These are phyloP conservation scores for Polyodon spathula DNA, from an alignment of 2,113 vertebrate species.

Conservation along the genomic window DNA sequence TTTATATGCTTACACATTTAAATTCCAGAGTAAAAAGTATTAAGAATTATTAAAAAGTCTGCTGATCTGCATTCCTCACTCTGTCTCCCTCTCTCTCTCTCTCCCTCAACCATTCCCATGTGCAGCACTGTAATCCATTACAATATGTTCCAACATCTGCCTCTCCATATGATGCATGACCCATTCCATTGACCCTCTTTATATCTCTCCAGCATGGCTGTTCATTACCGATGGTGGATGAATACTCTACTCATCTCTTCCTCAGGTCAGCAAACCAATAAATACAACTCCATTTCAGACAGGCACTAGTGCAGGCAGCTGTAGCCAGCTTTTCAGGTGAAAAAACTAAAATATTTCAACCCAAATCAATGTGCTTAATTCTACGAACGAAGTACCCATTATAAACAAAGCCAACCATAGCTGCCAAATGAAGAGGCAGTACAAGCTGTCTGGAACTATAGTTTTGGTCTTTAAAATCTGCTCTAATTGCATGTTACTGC, in stretches of 20 bases:
- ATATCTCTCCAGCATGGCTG: constrained; percentile 47
- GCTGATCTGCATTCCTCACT: constrained; percentile 19
- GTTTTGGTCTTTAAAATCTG: constrained; percentile 5
- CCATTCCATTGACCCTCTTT: constrained; percentile 74
- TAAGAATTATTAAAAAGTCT: constrained; percentile 7
- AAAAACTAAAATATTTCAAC: not conserved
- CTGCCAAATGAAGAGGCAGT: constrained; percentile 2
- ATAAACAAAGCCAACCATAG: not conserved
- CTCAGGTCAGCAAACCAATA: constrained; percentile 33
- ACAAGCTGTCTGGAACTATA: constrained; percentile 3
- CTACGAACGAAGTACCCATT: constrained; percentile 8
- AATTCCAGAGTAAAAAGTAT: constrained; percentile 29
- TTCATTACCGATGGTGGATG: constrained; percentile 36
- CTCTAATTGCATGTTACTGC: constrained; percentile 2
- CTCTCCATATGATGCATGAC: constrained; percentile 76
- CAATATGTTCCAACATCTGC: constrained; percentile 94
- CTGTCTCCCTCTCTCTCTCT: constrained; percentile 32
- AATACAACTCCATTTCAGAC: constrained; percentile 28
- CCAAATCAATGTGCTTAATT: not conserved
- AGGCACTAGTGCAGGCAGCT: constrained; percentile 7
- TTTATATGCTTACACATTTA: constrained; percentile 13
- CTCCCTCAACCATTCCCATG: constrained; percentile 49
- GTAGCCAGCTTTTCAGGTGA: constrained; percentile 2
- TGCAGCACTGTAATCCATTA: constrained; percentile 60
- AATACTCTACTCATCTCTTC: constrained; percentile 23